Base-by-base conservation (phyloP, 2,797 vertebrate species). In the Acipenser ruthenus region DNA sequence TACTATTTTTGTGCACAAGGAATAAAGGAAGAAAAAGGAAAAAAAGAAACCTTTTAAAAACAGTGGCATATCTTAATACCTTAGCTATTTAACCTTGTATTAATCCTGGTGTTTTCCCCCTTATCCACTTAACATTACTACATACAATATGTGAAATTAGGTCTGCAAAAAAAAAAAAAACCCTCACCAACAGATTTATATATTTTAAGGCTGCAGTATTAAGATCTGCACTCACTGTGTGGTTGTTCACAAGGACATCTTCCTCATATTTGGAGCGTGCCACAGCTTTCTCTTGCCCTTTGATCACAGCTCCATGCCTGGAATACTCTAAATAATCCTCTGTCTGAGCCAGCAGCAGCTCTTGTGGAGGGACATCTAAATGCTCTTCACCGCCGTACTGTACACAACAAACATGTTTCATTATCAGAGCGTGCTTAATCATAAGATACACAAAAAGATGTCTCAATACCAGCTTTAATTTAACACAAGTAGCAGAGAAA, bases 321-420 rank as follows among this genome's bases (percentile, higher is more conserved):
- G 96, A 98, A 74, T 99, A 99, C 75, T 99, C 96, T 74, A 98
- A 89, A 0, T 99, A 99, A 78, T 99, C 95, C 79, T 99, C 97
- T 0, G 96, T 99, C 80, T 99, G 97, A 60, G 95, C 97, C 79
- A 99, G 74, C 1, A 99, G 88, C 74, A 99, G 77, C 75, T 99
- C 96, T 67, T 89, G 85, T 0, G 95, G 93, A 10, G 93, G 96
- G 0, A 91, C 88, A 71, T 99, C 88, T 74, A 99, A 79, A 73
- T 98, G 95, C 76, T 97, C 91, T 73, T 97, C 71, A 53, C 97
- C 96, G 63, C 97, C 97, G n/a, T 99, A 99, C 97, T 99, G 72
- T 62, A 84, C 2, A 48, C 8, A 15, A 12, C 75, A 69, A 8
- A 37, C 23, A 37, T 3, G 23, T 37, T 37, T 37, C 23, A 37